These are phyloP conservation scores for Crotalus viridis DNA, from an alignment of 2,113 vertebrate species.

Conservation along the genomic window DNA sequence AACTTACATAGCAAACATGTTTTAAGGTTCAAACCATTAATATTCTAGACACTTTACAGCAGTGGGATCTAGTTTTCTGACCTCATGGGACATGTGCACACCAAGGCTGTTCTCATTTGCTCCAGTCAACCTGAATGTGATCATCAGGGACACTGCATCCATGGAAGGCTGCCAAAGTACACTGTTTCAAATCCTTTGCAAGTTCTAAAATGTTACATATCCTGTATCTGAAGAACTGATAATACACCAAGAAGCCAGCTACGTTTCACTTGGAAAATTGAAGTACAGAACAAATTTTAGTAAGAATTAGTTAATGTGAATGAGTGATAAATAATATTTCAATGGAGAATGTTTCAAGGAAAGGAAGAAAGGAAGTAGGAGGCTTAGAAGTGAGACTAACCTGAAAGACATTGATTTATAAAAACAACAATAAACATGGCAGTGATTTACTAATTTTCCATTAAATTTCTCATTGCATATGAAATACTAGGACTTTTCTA, in stretches of 20 bases:
- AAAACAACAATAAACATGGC: neutral
- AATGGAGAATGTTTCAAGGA: neutral
- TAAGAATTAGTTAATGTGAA: neutral
- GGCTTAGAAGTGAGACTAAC: too few species aligned
- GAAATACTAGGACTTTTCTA: neutral
- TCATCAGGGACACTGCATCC: neutral
- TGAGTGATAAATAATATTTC: neutral
- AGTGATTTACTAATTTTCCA: neutral
- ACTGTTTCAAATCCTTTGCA: neutral
- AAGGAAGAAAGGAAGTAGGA: neutral
- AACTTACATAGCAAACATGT: neutral
- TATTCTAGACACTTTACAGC: conserved; percentile 6
- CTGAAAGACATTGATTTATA: neutral
- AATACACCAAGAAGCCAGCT: neutral
- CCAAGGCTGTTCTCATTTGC: neutral
- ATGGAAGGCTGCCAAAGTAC: neutral
- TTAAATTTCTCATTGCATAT: neutral
- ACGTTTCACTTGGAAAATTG: neutral
- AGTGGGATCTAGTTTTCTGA: conserved; percentile 22
- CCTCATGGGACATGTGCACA: neutral
- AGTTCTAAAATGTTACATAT: neutral
- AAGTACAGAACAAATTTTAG: neutral
- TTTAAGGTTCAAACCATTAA: neutral
- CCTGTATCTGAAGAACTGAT: neutral
- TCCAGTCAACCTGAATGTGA: neutral